These are phyloP conservation scores for Oscheius sp. DNA, from an alignment of 2,888 invertebrate genomes.

Conservation along the genomic window DNA sequence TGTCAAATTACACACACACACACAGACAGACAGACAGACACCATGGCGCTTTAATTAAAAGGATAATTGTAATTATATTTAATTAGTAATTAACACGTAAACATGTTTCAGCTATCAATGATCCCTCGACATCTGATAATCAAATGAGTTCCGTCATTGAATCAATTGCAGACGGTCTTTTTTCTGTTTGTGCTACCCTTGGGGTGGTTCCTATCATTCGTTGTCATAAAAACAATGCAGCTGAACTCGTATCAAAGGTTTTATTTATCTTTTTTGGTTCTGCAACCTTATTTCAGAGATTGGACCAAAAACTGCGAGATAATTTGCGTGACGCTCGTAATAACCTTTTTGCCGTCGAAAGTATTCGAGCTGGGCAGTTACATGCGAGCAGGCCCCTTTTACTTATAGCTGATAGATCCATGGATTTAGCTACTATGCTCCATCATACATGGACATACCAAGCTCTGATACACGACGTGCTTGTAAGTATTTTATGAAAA, in stretches of 20 bases:
- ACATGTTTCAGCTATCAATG: conserved; percentile 62
- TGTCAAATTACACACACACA: too few species aligned
- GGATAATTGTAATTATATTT: neutral
- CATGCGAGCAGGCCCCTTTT: conserved; percentile 59
- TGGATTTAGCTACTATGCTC: conserved; percentile 87
- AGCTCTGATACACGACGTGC: conserved; percentile 93
- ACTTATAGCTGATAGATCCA: conserved; percentile 53
- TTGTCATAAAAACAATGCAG: conserved; percentile 93
- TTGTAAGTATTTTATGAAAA: conserved; percentile 75
- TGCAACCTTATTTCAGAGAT: conserved; percentile 77
- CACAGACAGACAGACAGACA: too few species aligned
- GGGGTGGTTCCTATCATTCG: conserved; percentile 92
- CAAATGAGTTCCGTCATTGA: conserved; percentile 96
- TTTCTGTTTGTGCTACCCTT: conserved; percentile 95
- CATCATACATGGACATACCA: conserved; percentile 99
- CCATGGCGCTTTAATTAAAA: too few species aligned
- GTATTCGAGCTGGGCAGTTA: conserved; percentile 79
- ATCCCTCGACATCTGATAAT: conserved; percentile 79
- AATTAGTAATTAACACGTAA: neutral
- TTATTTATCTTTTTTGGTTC: neutral
- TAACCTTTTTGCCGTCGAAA: conserved; percentile 83
- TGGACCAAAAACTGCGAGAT: conserved; percentile 95
- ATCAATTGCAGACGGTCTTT: conserved; percentile 92
- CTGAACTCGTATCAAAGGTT: conserved; percentile 89
- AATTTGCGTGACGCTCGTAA: conserved; percentile 96